Base-by-base conservation (phyloP, 2,888 invertebrate species). In the Drosophila neutralis region DNA sequence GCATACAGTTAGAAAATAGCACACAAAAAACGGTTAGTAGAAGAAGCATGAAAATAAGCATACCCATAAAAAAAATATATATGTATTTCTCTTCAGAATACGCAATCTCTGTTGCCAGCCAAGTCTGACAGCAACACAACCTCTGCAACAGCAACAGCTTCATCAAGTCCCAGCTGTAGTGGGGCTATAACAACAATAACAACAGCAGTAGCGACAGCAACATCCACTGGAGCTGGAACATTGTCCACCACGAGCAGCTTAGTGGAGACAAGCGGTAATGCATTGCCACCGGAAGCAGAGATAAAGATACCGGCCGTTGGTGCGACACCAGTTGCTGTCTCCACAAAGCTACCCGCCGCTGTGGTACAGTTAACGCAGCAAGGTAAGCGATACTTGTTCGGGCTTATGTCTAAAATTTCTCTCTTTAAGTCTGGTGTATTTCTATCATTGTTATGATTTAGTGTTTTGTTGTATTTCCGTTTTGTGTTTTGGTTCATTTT, bases 351-450 rank as follows among this genome's bases (percentile, higher is more conserved):
- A 71, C 95, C 95, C 56, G 94, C 95, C 58, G 94, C 95, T 61
- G 95, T 95, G 72, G 94, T 95, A 63, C 95, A 95, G 89, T 93
- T 95, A 71, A 94, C 92, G 75, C 94, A 94, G 87, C 94, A 94
- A 94, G 95, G 95, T 95, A 93, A 91, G 85, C 65, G 29, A 27
- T 38, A 63, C 24, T 45, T 11, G 54, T 72, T 63, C 21, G 24
- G 45, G 29, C 31, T 61, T 31, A 27, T 10, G 31, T 49, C 1
- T 11, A 4, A 24, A 18, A 51, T 49, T 15, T 42, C 18, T 60
- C n/a, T 73, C 8, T 59, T 45, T 45, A 70, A 60, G 61, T 77
- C 61, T 75, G 18, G 69, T 67, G 67, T 60, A 51, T 60, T 40
- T 69, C 62, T 65, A 42, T 75, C 60, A 75, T 78, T 78, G 66